A percentile compares a stretch with the other conserved stretches of the same genome.
These are phyloP conservation scores for Drosophila borealis DNA, from an alignment of 2,888 invertebrate species.

Conservation along the genomic window DNA sequence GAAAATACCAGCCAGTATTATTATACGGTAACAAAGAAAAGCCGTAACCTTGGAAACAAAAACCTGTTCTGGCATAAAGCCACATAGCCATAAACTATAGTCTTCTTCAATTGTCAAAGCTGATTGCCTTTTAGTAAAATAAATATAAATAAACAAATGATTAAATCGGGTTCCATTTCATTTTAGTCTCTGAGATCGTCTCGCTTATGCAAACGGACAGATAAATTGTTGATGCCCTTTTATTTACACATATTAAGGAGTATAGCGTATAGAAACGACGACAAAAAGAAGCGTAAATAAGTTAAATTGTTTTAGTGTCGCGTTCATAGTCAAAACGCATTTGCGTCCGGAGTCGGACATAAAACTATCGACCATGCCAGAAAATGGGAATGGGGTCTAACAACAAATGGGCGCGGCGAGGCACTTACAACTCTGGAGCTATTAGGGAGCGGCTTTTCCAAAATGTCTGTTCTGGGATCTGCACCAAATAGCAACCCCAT, in stretches of 20 bases:
- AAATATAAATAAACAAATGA: too few relatives aligned
- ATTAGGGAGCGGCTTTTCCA: constrained; percentile 43
- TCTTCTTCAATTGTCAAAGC: too few relatives aligned
- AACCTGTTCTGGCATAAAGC: too few relatives aligned
- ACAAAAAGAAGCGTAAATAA: constrained; percentile 52
- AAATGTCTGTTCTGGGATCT: constrained; percentile 40
- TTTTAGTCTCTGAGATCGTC: too few relatives aligned
- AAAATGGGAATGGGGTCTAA: constrained; percentile 5
- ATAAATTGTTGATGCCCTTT: background rate
- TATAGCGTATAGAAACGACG: constrained; percentile 2
- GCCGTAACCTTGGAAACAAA: too few relatives aligned
- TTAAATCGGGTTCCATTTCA: too few relatives aligned
- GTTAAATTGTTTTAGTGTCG: constrained; percentile 33
- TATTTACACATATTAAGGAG: background rate
- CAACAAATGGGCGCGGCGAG: constrained; percentile 50
- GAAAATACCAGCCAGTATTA: too few relatives aligned
- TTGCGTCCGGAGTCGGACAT: constrained; percentile 71
- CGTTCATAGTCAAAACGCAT: constrained; percentile 57
- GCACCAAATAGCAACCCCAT: constrained; percentile 41
- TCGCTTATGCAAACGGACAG: background rate
- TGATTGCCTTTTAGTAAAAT: too few relatives aligned
- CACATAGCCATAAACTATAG: too few relatives aligned
- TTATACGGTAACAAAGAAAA: too few relatives aligned
- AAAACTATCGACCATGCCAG: constrained; percentile 26
- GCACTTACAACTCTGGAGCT: constrained; percentile 5